phyloP scores from a whole-genome alignment of 1,140 invertebrate genomes.

The Hypsibius dujardini region DNA sequence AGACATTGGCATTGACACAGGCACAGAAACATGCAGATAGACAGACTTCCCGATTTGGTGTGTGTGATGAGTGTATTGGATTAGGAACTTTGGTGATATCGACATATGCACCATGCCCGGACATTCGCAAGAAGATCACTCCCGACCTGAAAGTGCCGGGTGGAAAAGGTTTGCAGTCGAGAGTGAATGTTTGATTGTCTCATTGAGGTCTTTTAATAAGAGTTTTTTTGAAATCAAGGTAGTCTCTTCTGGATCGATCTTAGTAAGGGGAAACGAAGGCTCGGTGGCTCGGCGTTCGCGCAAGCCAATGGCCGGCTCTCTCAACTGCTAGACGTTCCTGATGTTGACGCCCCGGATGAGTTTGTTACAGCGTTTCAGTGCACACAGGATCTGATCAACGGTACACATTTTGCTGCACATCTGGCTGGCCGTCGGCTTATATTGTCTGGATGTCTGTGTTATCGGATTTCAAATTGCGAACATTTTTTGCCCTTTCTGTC shows the following conservation, averaged over 20 bases:
- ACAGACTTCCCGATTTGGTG: background rate
- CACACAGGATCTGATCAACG: conserved; percentile 61
- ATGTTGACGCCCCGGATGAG: conserved; percentile 49
- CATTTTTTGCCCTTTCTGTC: no score
- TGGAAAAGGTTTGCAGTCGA: conserved; percentile 27
- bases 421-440: no score
- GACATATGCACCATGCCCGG: conserved; percentile 77
- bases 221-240: conserved; percentile 30
- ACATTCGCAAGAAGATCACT: conserved; percentile 57
- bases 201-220: background rate
- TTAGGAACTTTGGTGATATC: conserved; percentile 73
- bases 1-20: no score
- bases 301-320: conserved; percentile 49
- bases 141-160: conserved; percentile 64
- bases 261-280: conserved; percentile 43
- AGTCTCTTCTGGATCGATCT: conserved; percentile 51
- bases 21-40: no score
- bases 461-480: no score
- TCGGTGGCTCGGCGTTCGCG: conserved; percentile 77
- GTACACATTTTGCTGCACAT: conserved; percentile 31
- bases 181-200: no score
- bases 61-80: background rate
- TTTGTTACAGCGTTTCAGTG: conserved; percentile 57
- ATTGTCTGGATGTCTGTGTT: no score
- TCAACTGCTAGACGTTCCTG: conserved; percentile 41